Evolutionary conservation across 2,113 vertebrate species (phyloP).

Genomic region (Dipodomys spectabilis): DNA sequence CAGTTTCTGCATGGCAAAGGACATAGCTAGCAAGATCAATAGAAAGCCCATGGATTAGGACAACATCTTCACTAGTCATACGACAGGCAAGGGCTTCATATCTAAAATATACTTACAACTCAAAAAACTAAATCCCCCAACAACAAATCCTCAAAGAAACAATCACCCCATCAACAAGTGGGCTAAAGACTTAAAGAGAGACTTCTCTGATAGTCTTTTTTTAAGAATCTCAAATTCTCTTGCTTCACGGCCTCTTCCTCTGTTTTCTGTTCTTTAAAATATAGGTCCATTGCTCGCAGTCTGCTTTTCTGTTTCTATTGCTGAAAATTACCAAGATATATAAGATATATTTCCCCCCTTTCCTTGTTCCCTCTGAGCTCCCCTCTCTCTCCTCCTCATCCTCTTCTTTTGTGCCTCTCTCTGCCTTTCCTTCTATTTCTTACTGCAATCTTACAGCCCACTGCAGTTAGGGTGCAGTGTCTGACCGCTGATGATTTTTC

Average conservation of each 20-base stretch:
- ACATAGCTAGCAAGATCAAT: too few relatives aligned
- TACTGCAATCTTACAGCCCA: not conserved
- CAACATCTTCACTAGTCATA: too few relatives aligned
- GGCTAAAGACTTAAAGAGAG: too few relatives aligned
- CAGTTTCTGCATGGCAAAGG: too few relatives aligned
- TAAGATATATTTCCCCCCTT: not conserved
- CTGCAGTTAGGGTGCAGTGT: conserved; percentile 40
- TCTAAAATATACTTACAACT: too few relatives aligned
- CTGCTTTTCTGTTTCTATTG: not conserved
- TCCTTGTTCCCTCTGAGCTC: not conserved
- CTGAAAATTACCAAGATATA: too few relatives aligned
- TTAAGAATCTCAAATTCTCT: not conserved
- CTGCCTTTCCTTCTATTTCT: not conserved
- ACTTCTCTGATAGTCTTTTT: not conserved
- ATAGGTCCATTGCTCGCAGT: not conserved
- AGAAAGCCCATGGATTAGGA: too few relatives aligned
- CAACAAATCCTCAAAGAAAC: too few relatives aligned
- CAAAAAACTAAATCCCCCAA: too few relatives aligned
- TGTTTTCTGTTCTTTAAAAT: not conserved
- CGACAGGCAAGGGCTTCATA: too few relatives aligned
- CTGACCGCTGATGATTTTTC: conserved; percentile 34
- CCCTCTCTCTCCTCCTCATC: not conserved
- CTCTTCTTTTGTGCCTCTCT: not conserved
- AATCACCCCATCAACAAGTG: too few relatives aligned
- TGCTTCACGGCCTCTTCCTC: not conserved